Base-by-base conservation (phyloP, 2,888 invertebrate genomes). In the Thera obeliscata region DNA sequence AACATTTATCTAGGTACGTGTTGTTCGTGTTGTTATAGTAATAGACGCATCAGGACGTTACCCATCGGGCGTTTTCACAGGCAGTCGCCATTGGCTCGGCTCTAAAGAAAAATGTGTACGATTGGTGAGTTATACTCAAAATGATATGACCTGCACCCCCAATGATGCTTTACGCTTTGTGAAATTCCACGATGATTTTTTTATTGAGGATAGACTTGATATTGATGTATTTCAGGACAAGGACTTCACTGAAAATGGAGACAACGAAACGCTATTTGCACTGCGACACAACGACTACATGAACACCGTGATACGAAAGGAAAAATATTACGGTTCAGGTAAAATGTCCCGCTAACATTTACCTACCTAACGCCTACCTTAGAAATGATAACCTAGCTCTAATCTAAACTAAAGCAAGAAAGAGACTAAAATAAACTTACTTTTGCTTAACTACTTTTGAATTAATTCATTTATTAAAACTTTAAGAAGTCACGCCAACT, bases 41-140 rank as follows among this genome's bases (percentile, higher is more conserved):
- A 83, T 89, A 9, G 94, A 94, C 66, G 89, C 94, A 3, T 88
- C 93, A 0, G 94, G 94, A 0, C 89, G 91, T 11, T 93, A 92
- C 75, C 83, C 85, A 36, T 83, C 90, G 0, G 90, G 90, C 0
- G 73, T 92, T n/a, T 87, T 91, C 73, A 81, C 83, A 55, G 94
- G 94, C n/a, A 86, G 86, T 58, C 83, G 87, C 1, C 88, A 83
- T 72, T 94, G 94, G 94, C 83, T 94, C 58, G 94, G 94, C 50
- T 94, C 93, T 5, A 91, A 89, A 67, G 78, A 85, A 33, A 86
- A 89, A 70, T 94, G 94, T 70, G 75, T 85, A 36, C 74, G 78
- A 43, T 77, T 94, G 82, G 94, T 93, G 75, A 81, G 87, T 76
- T 59, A n/a, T n/a, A 2, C 36, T 52, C 9, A 35, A 33, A 3